Conservation (phyloP, 2,888 invertebrate species). For the Acleris literana region DNA sequence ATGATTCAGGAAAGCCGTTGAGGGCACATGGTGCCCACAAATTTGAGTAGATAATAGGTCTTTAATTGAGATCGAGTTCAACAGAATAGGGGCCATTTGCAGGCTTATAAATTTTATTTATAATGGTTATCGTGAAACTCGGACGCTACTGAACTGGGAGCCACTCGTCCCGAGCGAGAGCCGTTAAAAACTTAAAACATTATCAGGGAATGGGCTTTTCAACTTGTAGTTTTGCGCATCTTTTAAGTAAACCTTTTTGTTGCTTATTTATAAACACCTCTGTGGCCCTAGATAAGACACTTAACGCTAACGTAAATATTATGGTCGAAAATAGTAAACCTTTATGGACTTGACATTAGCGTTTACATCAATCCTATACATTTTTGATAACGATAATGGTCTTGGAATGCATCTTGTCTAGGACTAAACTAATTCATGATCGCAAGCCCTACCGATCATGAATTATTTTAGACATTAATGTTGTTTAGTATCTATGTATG, state of each 20-base stretch:
- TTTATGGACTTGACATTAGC: too few species aligned
- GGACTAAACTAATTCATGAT: too few species aligned
- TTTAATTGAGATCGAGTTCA: conserved; percentile 75
- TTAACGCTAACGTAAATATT: not conserved
- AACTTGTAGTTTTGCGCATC: conserved; percentile 7
- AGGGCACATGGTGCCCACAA: conserved; percentile 62
- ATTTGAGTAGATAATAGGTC: conserved; percentile 67
- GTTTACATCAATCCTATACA: too few species aligned
- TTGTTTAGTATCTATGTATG: too few species aligned
- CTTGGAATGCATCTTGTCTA: too few species aligned
- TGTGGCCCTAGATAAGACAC: not conserved
- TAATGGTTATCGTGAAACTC: conserved; percentile 63
- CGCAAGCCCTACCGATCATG: too few species aligned
- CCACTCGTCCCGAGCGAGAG: conserved; percentile 30
- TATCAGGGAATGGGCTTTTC: conserved; percentile 8
- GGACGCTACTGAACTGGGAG: conserved; percentile 28
- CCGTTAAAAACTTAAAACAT: conserved; percentile 15
- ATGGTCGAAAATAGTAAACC: too few species aligned
- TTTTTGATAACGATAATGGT: too few species aligned
- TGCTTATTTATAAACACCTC: not conserved
- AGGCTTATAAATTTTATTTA: conserved; percentile 70
- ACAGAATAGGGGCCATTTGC: conserved; percentile 67
- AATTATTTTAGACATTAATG: too few species aligned
- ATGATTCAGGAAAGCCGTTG: conserved; percentile 55
- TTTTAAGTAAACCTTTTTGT: not conserved